phyloP scores from a whole-genome alignment of 1,140 invertebrate species.

The Gerris buenoi region DNA sequence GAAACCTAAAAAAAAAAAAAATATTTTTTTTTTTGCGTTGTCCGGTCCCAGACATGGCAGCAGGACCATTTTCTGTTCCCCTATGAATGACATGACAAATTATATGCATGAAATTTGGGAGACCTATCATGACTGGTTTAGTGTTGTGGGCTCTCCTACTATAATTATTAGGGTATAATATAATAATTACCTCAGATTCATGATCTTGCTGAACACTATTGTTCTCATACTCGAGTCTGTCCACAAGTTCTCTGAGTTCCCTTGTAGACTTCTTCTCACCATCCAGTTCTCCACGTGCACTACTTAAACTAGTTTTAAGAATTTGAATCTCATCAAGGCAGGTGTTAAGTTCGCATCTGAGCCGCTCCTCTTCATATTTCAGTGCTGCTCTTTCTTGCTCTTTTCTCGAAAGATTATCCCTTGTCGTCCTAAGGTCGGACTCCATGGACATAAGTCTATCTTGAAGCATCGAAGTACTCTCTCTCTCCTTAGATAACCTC shows the following conservation, averaged over 20 bases:
- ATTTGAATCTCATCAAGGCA: slow-evolving; percentile 14
- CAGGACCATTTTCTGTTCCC: too few relatives aligned
- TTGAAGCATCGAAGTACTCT: slow-evolving; percentile 6
- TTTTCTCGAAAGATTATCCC: slow-evolving; percentile 14
- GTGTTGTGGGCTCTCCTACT: too few relatives aligned
- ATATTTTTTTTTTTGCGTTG: too few relatives aligned
- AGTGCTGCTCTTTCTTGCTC: slow-evolving; percentile 20
- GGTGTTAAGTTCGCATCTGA: slow-evolving; percentile 17
- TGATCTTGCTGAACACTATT: slow-evolving; percentile 6
- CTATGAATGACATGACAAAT: too few relatives aligned
- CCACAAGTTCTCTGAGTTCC: slow-evolving; percentile 15
- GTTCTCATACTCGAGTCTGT: not conserved
- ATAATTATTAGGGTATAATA: too few relatives aligned
- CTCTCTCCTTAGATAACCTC: not conserved
- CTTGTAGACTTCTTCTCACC: slow-evolving; percentile 13
- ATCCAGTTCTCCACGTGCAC: slow-evolving; percentile 16
- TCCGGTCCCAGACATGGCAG: too few relatives aligned
- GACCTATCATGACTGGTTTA: too few relatives aligned
- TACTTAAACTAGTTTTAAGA: slow-evolving; percentile 13
- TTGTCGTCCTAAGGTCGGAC: slow-evolving; percentile 7
- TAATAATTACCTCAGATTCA: slow-evolving; percentile 9
- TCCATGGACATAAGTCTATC: slow-evolving; percentile 13
- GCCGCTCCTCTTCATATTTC: slow-evolving; percentile 13
- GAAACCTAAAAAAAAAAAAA: too few relatives aligned
- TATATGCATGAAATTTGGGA: too few relatives aligned